phyloP scores from a whole-genome alignment of 2,888 invertebrate genomes.

The Oxycera nigricornis region DNA sequence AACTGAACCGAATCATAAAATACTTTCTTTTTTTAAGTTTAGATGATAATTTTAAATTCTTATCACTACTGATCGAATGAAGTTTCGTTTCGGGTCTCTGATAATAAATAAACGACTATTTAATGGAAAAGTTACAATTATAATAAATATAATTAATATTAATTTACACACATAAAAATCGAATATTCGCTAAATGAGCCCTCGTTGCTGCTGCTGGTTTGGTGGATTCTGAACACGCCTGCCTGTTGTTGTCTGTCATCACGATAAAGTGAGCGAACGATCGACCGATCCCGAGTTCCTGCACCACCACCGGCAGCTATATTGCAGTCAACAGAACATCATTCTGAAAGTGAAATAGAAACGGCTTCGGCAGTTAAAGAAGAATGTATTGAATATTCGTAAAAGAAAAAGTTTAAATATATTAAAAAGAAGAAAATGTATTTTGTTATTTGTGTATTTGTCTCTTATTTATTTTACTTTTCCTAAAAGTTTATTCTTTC shows the following conservation, averaged over 20 bases:
- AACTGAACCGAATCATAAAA: not conserved
- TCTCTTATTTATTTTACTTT: conserved; percentile 40
- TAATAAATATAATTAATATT: conserved; percentile 7
- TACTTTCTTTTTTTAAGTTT: conserved; percentile 7
- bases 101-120: conserved; percentile 30
- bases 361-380: conserved; percentile 34
- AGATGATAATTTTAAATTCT: conserved; percentile 23
- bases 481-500: conserved; percentile 25
- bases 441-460: conserved; percentile 43
- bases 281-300: not conserved
- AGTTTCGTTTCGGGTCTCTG: conserved; percentile 5
- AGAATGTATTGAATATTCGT: conserved; percentile 41
- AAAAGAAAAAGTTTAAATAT: conserved; percentile 41
- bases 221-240: too few species aligned
- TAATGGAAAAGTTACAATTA: conserved; percentile 33
- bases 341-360: not conserved
- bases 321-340: not conserved
- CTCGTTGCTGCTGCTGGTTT: not conserved
- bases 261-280: not conserved
- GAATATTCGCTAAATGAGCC: conserved; percentile 8
- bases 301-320: not conserved
- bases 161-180: conserved; percentile 24
- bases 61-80: not conserved
- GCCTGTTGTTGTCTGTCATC: not conserved
- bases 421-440: conserved; percentile 42